phyloP scores from a whole-genome alignment of 2,888 invertebrate genomes.

The Pristionchus entomophagus region DNA sequence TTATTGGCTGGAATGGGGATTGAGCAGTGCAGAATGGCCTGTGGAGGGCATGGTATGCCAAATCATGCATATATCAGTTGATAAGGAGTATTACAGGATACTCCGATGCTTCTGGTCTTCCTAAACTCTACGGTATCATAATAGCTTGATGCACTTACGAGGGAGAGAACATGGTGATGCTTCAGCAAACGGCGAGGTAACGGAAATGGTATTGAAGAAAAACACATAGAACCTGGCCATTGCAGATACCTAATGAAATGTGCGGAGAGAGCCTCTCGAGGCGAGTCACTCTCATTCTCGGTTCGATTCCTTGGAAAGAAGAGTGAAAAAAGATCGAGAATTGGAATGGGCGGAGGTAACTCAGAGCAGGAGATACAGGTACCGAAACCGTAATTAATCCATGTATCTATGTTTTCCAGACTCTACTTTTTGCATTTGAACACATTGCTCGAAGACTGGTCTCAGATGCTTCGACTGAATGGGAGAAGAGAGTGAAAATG shows the following conservation, averaged over 20 bases:
- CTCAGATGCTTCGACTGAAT: not conserved
- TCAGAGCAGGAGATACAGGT: not conserved
- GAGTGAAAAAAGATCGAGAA: slow-evolving; percentile 49
- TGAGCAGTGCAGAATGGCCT: slow-evolving; percentile 88
- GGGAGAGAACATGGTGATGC: slow-evolving; percentile 94
- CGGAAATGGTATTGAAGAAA: too few species aligned
- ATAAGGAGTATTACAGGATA: slow-evolving; percentile 20
- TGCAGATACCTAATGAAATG: slow-evolving; percentile 86
- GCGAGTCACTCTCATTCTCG: slow-evolving; percentile 51
- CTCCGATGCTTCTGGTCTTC: slow-evolving; percentile 82
- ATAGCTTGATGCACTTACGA: slow-evolving; percentile 95
- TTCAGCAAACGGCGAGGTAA: slow-evolving; percentile 87
- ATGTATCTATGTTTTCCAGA: not conserved
- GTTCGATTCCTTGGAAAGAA: slow-evolving; percentile 57
- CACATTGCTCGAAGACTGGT: slow-evolving; percentile 5
- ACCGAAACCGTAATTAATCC: not conserved
- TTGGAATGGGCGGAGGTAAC: slow-evolving; percentile 37
- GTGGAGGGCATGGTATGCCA: slow-evolving; percentile 96
- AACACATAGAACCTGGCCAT: too few species aligned
- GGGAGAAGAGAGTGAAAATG: not conserved
- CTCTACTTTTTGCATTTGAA: not conserved
- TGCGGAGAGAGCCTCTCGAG: slow-evolving; percentile 60
- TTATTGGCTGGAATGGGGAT: slow-evolving; percentile 81
- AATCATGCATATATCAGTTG: not conserved
- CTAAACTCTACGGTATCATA: slow-evolving; percentile 84